Conservation (phyloP, 1,140 invertebrate genomes). For the Maconellicoccus hirsutus region DNA sequence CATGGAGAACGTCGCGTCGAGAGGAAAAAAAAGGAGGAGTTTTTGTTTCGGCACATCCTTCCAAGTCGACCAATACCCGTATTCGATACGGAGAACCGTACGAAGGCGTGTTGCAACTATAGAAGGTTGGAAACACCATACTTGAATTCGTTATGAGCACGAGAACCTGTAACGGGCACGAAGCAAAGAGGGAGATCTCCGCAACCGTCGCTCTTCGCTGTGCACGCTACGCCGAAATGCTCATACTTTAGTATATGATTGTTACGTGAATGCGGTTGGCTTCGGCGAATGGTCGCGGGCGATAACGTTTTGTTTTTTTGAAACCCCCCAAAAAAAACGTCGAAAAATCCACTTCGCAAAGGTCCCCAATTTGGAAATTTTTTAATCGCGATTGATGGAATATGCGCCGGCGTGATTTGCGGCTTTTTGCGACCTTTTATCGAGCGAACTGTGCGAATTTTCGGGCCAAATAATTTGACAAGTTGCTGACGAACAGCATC, state of each 20-base stretch:
- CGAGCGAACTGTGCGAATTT: too few relatives aligned
- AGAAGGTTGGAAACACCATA: slow-evolving; percentile 21
- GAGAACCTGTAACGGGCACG: not conserved
- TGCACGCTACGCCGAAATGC: not conserved
- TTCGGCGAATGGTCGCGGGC: slow-evolving; percentile 2
- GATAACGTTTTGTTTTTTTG: not conserved
- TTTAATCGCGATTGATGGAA: not conserved
- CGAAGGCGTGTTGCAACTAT: not conserved
- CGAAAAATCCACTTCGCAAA: not conserved
- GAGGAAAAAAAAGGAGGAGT: slow-evolving; percentile 12
- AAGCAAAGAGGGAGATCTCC: not conserved
- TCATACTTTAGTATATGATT: not conserved
- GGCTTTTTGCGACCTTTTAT: not conserved
- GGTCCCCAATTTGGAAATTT: not conserved
- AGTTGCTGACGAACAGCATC: too few relatives aligned
- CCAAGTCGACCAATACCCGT: slow-evolving; percentile 14
- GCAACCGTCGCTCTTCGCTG: not conserved
- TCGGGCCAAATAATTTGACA: too few relatives aligned
- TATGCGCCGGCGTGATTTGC: not conserved
- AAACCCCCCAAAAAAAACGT: too few relatives aligned
- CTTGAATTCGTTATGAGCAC: slow-evolving; percentile 9
- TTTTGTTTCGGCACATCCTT: slow-evolving; percentile 15
- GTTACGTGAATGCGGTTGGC: slow-evolving; percentile 14
- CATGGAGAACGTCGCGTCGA: not conserved
- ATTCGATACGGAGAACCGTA: not conserved